Conservation (phyloP, 2,113 vertebrate genomes). For the Carassius auratus region DNA sequence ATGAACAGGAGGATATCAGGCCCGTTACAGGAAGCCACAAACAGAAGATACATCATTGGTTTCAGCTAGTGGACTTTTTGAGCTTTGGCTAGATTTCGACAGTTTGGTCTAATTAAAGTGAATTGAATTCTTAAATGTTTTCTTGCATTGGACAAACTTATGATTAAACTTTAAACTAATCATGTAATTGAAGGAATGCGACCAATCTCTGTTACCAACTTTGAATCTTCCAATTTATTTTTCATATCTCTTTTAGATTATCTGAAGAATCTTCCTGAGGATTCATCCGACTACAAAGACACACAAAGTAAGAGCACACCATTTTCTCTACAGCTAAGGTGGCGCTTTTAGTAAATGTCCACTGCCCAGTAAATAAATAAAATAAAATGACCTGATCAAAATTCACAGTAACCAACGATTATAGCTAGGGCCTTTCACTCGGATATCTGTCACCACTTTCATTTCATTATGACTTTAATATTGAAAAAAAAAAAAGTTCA, state of each 20-base stretch:
- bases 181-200: no score
- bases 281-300: slow-evolving; percentile 91
- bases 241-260: slow-evolving; percentile 81
- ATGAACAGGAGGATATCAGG: background rate
- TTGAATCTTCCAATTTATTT: background rate
- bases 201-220: no score
- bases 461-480: no score
- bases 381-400: no score
- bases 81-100: background rate
- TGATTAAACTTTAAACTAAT: no score
- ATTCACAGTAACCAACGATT: no score
- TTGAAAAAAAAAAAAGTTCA: no score
- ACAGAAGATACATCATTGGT: background rate
- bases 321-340: background rate
- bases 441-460: background rate
- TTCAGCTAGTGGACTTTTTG: background rate
- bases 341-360: background rate
- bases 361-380: background rate
- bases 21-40: background rate
- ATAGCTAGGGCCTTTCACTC: background rate
- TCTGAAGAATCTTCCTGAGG: slow-evolving; percentile 92
- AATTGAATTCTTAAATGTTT: no score
- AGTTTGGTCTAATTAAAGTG: no score
- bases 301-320: slow-evolving; percentile 83
- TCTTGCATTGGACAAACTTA: no score